Conservation (phyloP, 2,113 vertebrate genomes). For the Bothrops jararaca region DNA sequence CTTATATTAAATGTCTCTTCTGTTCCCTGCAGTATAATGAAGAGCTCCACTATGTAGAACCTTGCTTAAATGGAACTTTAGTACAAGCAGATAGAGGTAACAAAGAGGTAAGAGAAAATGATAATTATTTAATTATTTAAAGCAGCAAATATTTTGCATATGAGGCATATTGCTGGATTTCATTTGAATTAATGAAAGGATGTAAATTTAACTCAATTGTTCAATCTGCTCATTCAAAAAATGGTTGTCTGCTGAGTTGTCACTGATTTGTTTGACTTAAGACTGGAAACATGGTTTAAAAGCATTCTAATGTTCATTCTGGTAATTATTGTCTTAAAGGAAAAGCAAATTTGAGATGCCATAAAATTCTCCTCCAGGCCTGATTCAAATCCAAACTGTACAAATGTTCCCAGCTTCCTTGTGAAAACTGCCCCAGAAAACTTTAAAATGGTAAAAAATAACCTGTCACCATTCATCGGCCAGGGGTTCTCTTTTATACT, state of each 20-base stretch:
- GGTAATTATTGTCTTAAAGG: background rate
- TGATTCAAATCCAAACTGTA: background rate
- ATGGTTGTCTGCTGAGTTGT: slow-evolving; percentile 21
- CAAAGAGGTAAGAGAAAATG: slow-evolving; percentile 86
- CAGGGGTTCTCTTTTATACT: background rate
- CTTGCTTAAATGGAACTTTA: slow-evolving; percentile 92
- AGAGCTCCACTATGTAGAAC: slow-evolving; percentile 92
- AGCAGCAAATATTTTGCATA: slow-evolving; percentile 20
- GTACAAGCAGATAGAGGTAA: slow-evolving; percentile 96
- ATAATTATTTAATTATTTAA: slow-evolving; percentile 10
- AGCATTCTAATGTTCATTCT: background rate
- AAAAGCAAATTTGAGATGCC: background rate
- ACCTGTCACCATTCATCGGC: background rate
- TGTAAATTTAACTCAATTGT: slow-evolving; percentile 36
- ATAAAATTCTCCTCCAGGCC: background rate
- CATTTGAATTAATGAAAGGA: slow-evolving; percentile 29
- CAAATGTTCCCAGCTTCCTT: background rate
- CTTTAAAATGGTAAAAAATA: background rate
- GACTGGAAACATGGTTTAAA: background rate
- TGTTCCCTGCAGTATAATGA: slow-evolving; percentile 87
- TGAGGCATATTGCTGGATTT: slow-evolving; percentile 14
- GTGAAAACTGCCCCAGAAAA: background rate
- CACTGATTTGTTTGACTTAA: background rate
- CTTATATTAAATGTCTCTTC: slow-evolving; percentile 53
- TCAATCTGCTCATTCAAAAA: slow-evolving; percentile 15